A percentile compares a stretch with the other conserved stretches of the same genome.
These are phyloP conservation scores for Diplogasteroides magnus DNA, from an alignment of 1,140 invertebrate species.

Conservation along the genomic window DNA sequence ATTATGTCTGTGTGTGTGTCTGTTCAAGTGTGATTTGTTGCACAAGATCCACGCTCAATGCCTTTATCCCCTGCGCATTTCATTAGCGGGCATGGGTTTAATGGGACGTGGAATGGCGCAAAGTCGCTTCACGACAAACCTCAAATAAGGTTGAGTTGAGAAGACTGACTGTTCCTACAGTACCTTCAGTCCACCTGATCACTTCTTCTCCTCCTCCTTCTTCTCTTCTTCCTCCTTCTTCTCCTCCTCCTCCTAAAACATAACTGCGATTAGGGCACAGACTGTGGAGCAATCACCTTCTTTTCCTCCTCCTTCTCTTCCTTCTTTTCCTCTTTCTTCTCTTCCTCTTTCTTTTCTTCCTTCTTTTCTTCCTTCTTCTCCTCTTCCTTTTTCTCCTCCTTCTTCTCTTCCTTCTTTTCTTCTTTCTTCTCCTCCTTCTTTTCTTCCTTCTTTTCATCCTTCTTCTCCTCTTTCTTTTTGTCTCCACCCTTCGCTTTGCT, in stretches of 20 bases:
- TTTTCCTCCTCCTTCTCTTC: not conserved
- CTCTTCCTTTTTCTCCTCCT: conserved; percentile 29
- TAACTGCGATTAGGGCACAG: not conserved
- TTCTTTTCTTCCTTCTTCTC: not conserved
- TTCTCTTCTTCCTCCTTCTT: not conserved
- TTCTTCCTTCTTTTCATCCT: conserved; percentile 31
- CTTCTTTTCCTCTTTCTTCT: not conserved
- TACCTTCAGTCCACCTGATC: too few relatives aligned
- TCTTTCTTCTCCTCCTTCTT: conserved; percentile 8
- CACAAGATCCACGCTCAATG: too few relatives aligned
- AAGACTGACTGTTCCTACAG: too few relatives aligned
- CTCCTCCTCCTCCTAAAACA: not conserved
- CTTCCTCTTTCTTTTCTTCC: not conserved
- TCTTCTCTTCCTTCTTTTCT: conserved; percentile 3
- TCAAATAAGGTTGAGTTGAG: too few relatives aligned
- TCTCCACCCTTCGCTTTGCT: conserved; percentile 30
- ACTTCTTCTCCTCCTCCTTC: not conserved
- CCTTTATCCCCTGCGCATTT: too few relatives aligned
- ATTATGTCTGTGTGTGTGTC: too few relatives aligned
- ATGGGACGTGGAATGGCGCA: too few relatives aligned
- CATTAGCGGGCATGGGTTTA: too few relatives aligned
- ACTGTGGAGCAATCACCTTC: not conserved
- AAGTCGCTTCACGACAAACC: too few relatives aligned
- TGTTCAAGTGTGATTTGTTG: too few relatives aligned
- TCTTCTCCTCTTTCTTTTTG: conserved; percentile 30